A percentile compares a stretch with the other conserved stretches of the same genome.
Conservation (phyloP, 2,888 invertebrate genomes). For the Drosophila picticornis region DNA sequence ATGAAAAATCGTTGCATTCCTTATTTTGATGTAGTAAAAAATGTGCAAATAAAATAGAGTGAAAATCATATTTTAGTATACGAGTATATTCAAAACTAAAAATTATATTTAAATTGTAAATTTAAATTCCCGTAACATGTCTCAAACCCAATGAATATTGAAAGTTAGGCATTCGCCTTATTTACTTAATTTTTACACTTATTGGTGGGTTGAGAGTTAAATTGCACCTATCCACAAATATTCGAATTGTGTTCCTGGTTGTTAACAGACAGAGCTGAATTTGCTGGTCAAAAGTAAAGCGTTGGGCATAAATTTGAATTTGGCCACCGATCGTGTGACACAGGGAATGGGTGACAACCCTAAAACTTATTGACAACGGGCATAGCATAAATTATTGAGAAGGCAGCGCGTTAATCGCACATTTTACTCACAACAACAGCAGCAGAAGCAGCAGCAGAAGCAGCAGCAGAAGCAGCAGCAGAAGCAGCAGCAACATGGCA, state of each 20-base stretch:
- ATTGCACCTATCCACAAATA: slow-evolving; percentile 3
- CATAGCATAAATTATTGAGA: slow-evolving; percentile 75
- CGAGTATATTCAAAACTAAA: too few species aligned
- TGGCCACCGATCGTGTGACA: slow-evolving; percentile 66
- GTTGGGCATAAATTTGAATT: slow-evolving; percentile 64
- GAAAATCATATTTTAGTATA: too few species aligned
- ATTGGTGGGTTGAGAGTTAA: neutral
- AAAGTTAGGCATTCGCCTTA: neutral
- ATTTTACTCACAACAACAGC: slow-evolving; percentile 54
- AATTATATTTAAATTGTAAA: too few species aligned
- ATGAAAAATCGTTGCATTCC: neutral
- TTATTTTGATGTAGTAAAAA: neutral
- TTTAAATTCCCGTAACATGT: neutral
- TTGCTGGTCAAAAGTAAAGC: slow-evolving; percentile 32
- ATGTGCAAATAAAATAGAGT: neutral
- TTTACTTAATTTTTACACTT: neutral
- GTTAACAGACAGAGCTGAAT: slow-evolving; percentile 1
- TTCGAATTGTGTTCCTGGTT: slow-evolving; percentile 17
- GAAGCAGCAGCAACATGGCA: slow-evolving; percentile 29
- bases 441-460: slow-evolving; percentile 33
- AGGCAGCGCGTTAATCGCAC: slow-evolving; percentile 75
- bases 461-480: slow-evolving; percentile 46
- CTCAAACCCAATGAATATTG: neutral
- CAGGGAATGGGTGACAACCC: slow-evolving; percentile 57
- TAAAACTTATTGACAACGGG: slow-evolving; percentile 64